These are phyloP conservation scores for Choloepus didactylus DNA, from an alignment of 2,797 vertebrate species.

Conservation along the genomic window DNA sequence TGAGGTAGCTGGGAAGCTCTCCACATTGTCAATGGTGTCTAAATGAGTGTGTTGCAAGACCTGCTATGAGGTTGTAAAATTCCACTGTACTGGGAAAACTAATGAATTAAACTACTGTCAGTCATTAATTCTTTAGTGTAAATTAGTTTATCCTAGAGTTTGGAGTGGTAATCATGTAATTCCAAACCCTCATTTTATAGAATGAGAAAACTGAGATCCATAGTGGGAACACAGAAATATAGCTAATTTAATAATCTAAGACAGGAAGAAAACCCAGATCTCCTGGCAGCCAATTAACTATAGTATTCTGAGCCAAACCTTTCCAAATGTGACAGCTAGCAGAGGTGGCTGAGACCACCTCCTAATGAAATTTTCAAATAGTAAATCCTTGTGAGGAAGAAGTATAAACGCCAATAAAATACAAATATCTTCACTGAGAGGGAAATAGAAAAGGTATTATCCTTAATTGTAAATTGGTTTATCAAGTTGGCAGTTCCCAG, in stretches of 20 bases:
- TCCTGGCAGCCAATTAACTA: conserved; percentile 63
- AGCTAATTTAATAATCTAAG: conserved; percentile 72
- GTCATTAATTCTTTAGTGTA: conserved; percentile 75
- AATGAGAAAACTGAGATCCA: conserved; percentile 76
- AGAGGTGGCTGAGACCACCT: conserved; percentile 13
- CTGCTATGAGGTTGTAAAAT: conserved; percentile 55
- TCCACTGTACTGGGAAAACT: conserved; percentile 35
- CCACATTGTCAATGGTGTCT: neutral
- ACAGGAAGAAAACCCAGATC: conserved; percentile 47
- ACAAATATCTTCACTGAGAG: conserved; percentile 52
- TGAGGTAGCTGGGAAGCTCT: conserved; percentile 32
- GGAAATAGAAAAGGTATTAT: conserved; percentile 51
- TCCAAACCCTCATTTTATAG: conserved; percentile 73
- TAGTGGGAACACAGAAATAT: conserved; percentile 68
- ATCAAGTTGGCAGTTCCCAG: neutral
- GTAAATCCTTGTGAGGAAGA: conserved; percentile 65
- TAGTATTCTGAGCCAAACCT: conserved; percentile 39
- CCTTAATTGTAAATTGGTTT: conserved; percentile 50
- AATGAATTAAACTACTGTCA: conserved; percentile 64
- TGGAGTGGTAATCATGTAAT: conserved; percentile 66
- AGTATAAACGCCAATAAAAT: conserved; percentile 50
- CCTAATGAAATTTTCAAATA: conserved; percentile 74
- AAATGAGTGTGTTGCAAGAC: neutral
- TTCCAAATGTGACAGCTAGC: conserved; percentile 34
- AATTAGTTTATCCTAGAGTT: conserved; percentile 75